Evolutionary conservation across 2,888 invertebrate species (phyloP).

Genomic region (Aleiodes leptofemur): DNA sequence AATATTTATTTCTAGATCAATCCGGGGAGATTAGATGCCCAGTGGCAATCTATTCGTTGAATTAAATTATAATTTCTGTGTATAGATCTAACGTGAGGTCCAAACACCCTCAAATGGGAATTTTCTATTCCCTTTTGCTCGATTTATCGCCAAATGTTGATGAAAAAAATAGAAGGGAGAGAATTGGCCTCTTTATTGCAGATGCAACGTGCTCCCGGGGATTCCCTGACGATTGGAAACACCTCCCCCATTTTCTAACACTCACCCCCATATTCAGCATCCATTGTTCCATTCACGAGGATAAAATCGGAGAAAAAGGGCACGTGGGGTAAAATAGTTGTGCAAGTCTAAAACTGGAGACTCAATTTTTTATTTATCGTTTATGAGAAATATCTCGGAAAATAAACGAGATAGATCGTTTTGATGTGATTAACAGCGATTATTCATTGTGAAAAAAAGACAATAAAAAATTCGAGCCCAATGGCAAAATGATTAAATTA

Average conservation of each 20-base stretch:
- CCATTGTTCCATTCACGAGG: conserved; percentile 12
- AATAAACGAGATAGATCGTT: too few species aligned
- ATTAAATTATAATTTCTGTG: too few species aligned
- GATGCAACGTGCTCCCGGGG: conserved; percentile 29
- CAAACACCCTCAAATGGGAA: conserved; percentile 11
- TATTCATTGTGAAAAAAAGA: too few species aligned
- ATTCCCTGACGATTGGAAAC: conserved; percentile 29
- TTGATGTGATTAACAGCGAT: too few species aligned
- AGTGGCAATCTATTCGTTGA: too few species aligned
- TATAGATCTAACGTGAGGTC: neutral
- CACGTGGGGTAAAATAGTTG: neutral
- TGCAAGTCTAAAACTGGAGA: too few species aligned
- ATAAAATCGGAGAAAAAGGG: neutral
- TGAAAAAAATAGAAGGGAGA: neutral
- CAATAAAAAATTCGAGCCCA: too few species aligned
- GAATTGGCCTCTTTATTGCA: conserved; percentile 20
- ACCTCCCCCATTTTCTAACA: conserved; percentile 21
- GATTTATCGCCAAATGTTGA: conserved; percentile 27
- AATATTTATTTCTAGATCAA: too few species aligned
- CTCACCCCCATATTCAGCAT: neutral
- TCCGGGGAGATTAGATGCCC: too few species aligned
- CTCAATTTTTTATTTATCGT: too few species aligned
- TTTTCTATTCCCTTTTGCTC: conserved; percentile 27
- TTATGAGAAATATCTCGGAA: too few species aligned
- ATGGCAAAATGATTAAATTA: too few species aligned